Evolutionary conservation across 2,113 vertebrate genomes (phyloP).

Genomic region (Geococcyx californianus): DNA sequence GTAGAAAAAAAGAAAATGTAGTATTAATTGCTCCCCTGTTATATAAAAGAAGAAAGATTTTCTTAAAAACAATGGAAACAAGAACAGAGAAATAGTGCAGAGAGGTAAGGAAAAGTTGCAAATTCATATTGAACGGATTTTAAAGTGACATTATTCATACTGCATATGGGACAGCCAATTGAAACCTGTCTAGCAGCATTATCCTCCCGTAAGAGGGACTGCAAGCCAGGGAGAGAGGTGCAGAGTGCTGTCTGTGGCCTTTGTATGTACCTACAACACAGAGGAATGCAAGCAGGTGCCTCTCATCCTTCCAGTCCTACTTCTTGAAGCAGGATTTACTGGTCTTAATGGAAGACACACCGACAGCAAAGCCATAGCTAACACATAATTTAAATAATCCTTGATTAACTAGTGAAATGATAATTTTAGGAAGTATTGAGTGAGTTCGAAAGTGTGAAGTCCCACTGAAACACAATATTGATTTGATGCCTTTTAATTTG

Average conservation of each 20-base stretch:
- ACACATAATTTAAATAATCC: constrained; percentile 51
- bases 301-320: neutral
- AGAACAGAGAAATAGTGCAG: neutral
- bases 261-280: neutral
- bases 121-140: neutral
- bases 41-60: neutral
- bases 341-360: neutral
- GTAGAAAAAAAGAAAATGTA: neutral
- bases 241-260: neutral
- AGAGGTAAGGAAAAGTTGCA: neutral
- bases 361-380: neutral
- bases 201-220: neutral
- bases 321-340: neutral
- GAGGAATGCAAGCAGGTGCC: neutral
- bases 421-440: constrained; percentile 47
- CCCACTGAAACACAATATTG: constrained; percentile 21
- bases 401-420: constrained; percentile 48
- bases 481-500: constrained; percentile 39
- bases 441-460: neutral
- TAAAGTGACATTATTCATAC: neutral
- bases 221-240: neutral
- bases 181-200: neutral
- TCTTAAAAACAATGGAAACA: neutral
- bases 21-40: neutral
- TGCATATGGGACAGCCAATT: neutral